Percentiles rank a stretch among this genome's conserved stretches.
phyloP scores from a whole-genome alignment of 2,113 vertebrate species.

The Chaetodon trifascialis region DNA sequence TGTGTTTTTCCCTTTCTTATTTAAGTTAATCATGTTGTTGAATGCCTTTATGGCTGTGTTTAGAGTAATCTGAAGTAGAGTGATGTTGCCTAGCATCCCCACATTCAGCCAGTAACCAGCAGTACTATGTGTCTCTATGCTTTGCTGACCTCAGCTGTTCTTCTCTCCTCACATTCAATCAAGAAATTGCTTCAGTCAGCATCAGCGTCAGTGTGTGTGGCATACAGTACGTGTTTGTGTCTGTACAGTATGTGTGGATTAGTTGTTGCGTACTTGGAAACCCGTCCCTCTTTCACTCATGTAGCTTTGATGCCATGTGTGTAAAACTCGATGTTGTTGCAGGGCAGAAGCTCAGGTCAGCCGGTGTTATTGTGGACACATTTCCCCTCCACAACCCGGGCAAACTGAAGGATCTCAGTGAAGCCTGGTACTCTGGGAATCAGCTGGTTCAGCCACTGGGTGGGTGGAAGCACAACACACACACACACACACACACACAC shows the following conservation, averaged over 20 bases:
- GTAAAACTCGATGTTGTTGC: slow-evolving; percentile 41
- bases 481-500: slow-evolving; percentile 23
- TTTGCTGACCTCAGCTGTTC: slow-evolving; percentile 26
- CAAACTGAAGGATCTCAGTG: slow-evolving; percentile 76
- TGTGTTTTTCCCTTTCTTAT: neutral
- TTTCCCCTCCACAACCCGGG: slow-evolving; percentile 80
- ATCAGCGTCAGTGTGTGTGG: neutral
- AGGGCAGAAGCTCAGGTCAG: slow-evolving; percentile 84
- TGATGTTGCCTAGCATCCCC: neutral
- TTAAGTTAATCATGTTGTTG: neutral
- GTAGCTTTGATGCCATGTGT: neutral
- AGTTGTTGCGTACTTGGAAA: neutral
- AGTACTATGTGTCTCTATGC: neutral
- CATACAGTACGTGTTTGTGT: neutral
- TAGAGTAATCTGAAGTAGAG: neutral
- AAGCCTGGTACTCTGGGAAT: slow-evolving; percentile 83
- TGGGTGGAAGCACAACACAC: slow-evolving; percentile 57
- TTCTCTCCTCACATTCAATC: slow-evolving; percentile 9
- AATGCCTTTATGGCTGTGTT: neutral
- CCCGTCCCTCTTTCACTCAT: neutral
- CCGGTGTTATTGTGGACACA: slow-evolving; percentile 77
- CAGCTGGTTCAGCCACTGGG: slow-evolving; percentile 85
- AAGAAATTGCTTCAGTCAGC: slow-evolving; percentile 30
- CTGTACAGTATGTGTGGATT: neutral
- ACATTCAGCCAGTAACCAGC: neutral